Evolutionary conservation across 2,888 invertebrate genomes (phyloP).

Genomic region (Lithophane leautieri): DNA sequence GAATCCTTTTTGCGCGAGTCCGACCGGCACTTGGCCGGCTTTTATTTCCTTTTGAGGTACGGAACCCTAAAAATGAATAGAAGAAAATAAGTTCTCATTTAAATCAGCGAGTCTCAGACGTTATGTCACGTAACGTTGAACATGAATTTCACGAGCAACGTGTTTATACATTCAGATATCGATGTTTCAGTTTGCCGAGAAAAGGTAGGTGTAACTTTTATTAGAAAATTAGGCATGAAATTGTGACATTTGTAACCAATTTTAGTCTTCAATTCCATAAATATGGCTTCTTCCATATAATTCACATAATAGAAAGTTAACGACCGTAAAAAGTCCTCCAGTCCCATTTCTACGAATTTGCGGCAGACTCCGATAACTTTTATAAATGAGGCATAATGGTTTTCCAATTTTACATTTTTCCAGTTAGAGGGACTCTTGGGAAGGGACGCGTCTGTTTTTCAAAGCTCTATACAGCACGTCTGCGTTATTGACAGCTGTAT

Average conservation of each 20-base stretch:
- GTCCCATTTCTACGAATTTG: conserved; percentile 49
- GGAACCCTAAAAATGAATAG: conserved; percentile 2
- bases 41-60: no score
- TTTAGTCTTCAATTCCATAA: conserved; percentile 7
- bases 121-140: conserved; percentile 16
- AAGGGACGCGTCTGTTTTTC: conserved; percentile 68
- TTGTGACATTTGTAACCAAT: conserved; percentile 8
- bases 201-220: conserved; percentile 2
- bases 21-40: no score
- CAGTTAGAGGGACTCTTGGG: conserved; percentile 53
- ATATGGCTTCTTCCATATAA: conserved; percentile 30
- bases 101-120: conserved; percentile 21
- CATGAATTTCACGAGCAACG: conserved; percentile 14
- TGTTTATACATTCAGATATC: not conserved
- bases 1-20: no score
- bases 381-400: conserved; percentile 57
- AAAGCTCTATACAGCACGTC: conserved; percentile 64
- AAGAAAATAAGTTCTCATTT: conserved; percentile 20
- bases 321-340: conserved; percentile 47
- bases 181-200: not conserved
- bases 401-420: conserved; percentile 67
- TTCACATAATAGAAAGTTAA: conserved; percentile 58
- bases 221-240: conserved; percentile 34
- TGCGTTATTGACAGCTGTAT: conserved; percentile 73
- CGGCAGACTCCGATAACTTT: conserved; percentile 49